Base-by-base conservation (phyloP, 2,888 invertebrate genomes). In the Portevinia maculata region DNA sequence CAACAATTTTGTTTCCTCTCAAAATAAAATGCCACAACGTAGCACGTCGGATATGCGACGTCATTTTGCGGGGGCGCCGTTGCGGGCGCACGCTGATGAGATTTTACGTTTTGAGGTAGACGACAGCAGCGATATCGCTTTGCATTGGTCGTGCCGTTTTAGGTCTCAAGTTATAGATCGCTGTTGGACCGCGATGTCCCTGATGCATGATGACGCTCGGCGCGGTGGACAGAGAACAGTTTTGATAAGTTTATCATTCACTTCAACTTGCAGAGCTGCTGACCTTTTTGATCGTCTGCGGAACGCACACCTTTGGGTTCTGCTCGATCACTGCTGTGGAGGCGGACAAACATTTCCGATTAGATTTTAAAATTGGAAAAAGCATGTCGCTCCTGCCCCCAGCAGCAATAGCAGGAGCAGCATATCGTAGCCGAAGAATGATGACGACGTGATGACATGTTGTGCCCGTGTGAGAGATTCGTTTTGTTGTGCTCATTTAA, bases 321-420 rank as follows among this genome's bases (percentile, higher is more conserved):
- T 48, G 32, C 17, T 37, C 19, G 19, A 21, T 30, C 48, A 65
- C 48, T 84, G n/a, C 48, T 53, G 69, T 41, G 84, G 71, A 83
- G 84, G 84, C 81, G 84, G 81, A 65, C 78, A 60, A 60, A 74
- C 81, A 78, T 74, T 84, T 84, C 84, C 84, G 84, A 84, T 83
- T 78, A 83, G 78, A 78, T 84, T 84, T 83, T 55, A 55, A 84
- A 83, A 84, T 83, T 76, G 84, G 71, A 74, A 79, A 84, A 67
- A 65, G 74, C 55, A 52, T 46, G 19, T n/a, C 37, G 59, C 15
- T 53, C 73, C 30, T 67, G 79, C 71, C 71, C 46, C 62, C 78
- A 64, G 78, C 70, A 57, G 44, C 48, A 70, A 41, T 39, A 62
- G 65, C 64, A 50, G 57, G 13, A 57, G 67, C 15, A 15, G 30